These are phyloP conservation scores for Andrena chrysosceles DNA, from an alignment of 2,888 invertebrate species.

Conservation along the genomic window DNA sequence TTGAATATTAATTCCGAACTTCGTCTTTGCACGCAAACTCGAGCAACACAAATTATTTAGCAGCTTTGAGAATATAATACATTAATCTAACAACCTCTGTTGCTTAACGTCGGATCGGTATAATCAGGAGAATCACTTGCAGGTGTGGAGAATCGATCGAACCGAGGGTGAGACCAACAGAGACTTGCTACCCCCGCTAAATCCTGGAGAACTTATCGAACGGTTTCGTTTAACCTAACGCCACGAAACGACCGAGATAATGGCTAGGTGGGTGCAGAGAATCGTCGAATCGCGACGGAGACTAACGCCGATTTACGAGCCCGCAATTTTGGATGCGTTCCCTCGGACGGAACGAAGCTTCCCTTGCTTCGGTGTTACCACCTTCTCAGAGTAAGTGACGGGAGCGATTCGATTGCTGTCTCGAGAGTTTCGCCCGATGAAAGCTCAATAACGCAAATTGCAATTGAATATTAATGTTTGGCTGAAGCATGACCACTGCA, in stretches of 20 bases:
- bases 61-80: too few relatives aligned
- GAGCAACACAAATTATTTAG: too few relatives aligned
- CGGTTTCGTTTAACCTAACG: slow-evolving; percentile 60
- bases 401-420: not conserved
- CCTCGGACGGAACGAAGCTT: slow-evolving; percentile 26
- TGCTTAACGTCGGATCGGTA: too few relatives aligned
- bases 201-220: slow-evolving; percentile 51
- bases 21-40: too few relatives aligned
- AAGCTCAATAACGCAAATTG: not conserved
- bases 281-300: slow-evolving; percentile 46
- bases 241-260: slow-evolving; percentile 58
- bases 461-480: slow-evolving; percentile 1
- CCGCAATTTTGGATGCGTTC: slow-evolving; percentile 62
- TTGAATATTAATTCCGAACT: too few relatives aligned
- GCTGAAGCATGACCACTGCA: too few relatives aligned
- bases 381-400: not conserved
- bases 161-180: not conserved
- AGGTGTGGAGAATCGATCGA: slow-evolving; percentile 6
- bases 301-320: slow-evolving; percentile 63
- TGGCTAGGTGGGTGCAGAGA: slow-evolving; percentile 27
- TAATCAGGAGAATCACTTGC: not conserved
- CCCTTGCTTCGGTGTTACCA: slow-evolving; percentile 6
- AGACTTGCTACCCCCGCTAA: slow-evolving; percentile 23
- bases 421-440: not conserved
- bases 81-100: too few relatives aligned